Conservation (phyloP, 1,140 invertebrate species). For the Habropoda laboriosa region DNA sequence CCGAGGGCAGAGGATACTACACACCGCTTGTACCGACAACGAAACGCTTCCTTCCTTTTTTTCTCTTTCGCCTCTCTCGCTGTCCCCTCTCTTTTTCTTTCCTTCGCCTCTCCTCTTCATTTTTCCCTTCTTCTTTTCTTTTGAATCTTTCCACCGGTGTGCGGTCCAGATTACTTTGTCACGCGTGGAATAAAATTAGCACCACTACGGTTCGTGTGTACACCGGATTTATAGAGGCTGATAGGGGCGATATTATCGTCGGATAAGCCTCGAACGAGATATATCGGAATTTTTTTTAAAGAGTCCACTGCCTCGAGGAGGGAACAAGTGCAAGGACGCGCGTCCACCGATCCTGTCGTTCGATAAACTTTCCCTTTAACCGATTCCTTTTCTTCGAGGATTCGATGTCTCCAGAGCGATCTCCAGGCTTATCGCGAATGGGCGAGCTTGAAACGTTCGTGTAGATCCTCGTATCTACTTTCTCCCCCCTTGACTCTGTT, state of each 20-base stretch:
- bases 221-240: slow-evolving; percentile 24
- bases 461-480: too few relatives aligned
- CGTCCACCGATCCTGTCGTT: neutral
- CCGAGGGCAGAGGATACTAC: slow-evolving; percentile 28
- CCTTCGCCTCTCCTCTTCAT: neutral
- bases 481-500: too few relatives aligned
- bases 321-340: neutral
- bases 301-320: neutral
- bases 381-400: neutral
- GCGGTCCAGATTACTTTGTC: slow-evolving; percentile 67
- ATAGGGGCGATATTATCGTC: slow-evolving; percentile 44
- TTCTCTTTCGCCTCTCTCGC: neutral
- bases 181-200: slow-evolving; percentile 54
- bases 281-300: slow-evolving; percentile 39
- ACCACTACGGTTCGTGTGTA: slow-evolving; percentile 2
- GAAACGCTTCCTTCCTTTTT: neutral
- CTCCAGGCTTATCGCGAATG: neutral
- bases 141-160: slow-evolving; percentile 28
- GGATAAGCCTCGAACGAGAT: slow-evolving; percentile 21
- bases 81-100: slow-evolving; percentile 4
- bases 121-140: slow-evolving; percentile 36
- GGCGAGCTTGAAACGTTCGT: neutral
- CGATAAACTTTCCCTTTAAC: slow-evolving; percentile 7
- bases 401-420: neutral
- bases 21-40: slow-evolving; percentile 12